phyloP scores from a whole-genome alignment of 2,797 vertebrate genomes.

The Gymnothorax javanicus region DNA sequence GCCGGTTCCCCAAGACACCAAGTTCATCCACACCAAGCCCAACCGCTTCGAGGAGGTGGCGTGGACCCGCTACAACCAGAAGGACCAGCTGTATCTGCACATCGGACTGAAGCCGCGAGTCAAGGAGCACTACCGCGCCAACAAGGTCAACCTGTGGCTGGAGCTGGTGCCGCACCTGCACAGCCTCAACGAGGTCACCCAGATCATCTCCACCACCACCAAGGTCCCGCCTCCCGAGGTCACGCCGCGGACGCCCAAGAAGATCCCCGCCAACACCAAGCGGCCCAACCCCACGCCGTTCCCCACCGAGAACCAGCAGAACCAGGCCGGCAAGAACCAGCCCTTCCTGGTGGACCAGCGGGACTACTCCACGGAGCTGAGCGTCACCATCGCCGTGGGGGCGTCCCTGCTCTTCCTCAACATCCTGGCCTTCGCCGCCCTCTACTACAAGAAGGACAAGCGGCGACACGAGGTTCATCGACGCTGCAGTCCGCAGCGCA shows the following conservation, averaged over 20 bases:
- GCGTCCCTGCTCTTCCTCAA: slow-evolving; percentile 92
- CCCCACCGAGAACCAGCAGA: slow-evolving; percentile 92
- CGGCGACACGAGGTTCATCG: slow-evolving; percentile 92
- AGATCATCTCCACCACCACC: slow-evolving; percentile 96
- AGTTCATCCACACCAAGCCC: slow-evolving; percentile 98
- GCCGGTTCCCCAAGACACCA: slow-evolving; percentile 97
- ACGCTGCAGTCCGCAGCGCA: slow-evolving; percentile 93
- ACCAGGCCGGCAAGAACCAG: slow-evolving; percentile 90
- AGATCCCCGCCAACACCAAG: slow-evolving; percentile 81
- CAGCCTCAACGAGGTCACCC: slow-evolving; percentile 96
- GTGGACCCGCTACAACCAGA: slow-evolving; percentile 98
- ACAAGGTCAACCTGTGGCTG: slow-evolving; percentile 98
- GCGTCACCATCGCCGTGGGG: slow-evolving; percentile 91
- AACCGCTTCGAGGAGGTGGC: slow-evolving; percentile 99
- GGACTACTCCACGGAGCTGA: slow-evolving; percentile 92
- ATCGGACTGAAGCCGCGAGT: slow-evolving; percentile 98
- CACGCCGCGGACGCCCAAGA: slow-evolving; percentile 91
- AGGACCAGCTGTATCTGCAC: slow-evolving; percentile 97
- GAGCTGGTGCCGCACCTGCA: slow-evolving; percentile 98
- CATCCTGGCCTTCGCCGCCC: slow-evolving; percentile 90
- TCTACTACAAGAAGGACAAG: slow-evolving; percentile 99
- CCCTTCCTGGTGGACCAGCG: slow-evolving; percentile 95
- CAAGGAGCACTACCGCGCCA: slow-evolving; percentile 98
- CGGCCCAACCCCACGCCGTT: slow-evolving; percentile 88
- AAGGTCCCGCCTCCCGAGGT: slow-evolving; percentile 94